Conservation (phyloP, 2,888 invertebrate genomes). For the Gymnocheta viridis region DNA sequence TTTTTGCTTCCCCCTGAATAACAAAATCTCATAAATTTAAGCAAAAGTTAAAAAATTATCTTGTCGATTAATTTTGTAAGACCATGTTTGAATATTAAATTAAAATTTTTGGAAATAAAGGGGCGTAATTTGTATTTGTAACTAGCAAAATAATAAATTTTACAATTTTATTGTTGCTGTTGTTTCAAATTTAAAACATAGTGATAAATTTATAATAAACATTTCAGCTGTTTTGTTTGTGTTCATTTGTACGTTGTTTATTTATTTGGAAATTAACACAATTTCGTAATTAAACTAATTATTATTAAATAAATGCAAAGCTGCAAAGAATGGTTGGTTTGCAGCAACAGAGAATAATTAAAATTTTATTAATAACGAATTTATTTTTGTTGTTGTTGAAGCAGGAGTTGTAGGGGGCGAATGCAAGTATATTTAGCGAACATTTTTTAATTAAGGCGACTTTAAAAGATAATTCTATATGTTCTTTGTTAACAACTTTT, state of each 20-base stretch:
- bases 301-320: conserved; percentile 20
- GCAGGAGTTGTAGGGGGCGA: conserved; percentile 1
- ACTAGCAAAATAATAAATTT: conserved; percentile 38
- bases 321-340: neutral
- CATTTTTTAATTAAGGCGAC: conserved; percentile 22
- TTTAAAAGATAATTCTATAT: neutral
- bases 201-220: conserved; percentile 27
- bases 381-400: neutral
- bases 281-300: conserved; percentile 52
- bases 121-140: conserved; percentile 35
- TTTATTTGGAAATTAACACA: conserved; percentile 47
- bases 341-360: neutral
- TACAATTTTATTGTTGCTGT: conserved; percentile 21
- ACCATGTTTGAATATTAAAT: conserved; percentile 54
- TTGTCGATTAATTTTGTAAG: conserved; percentile 43
- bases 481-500: neutral
- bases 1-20: neutral
- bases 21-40: conserved; percentile 13
- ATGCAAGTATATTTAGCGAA: conserved; percentile 42
- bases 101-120: conserved; percentile 27
- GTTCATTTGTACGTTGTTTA: conserved; percentile 5
- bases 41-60: neutral
- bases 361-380: neutral
- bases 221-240: conserved; percentile 19
- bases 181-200: conserved; percentile 1